phyloP scores from a whole-genome alignment of 2,888 invertebrate genomes.

The Brenthis ino region DNA sequence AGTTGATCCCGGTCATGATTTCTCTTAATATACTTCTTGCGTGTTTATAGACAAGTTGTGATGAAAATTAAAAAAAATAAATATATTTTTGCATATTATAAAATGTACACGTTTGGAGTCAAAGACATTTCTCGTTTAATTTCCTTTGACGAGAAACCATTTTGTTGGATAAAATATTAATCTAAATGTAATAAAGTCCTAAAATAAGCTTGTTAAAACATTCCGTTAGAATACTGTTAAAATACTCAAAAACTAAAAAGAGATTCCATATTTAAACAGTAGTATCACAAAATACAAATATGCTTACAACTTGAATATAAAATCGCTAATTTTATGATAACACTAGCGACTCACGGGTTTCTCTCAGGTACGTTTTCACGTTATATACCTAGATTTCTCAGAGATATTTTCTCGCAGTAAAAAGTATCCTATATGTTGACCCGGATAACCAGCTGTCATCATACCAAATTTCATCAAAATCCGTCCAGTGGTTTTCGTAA shows the following conservation, averaged over 20 bases:
- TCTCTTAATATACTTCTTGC: slow-evolving; percentile 57
- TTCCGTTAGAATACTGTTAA: not conserved
- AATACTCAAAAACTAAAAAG: not conserved
- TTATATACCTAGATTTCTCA: no score
- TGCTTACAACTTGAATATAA: slow-evolving; percentile 3
- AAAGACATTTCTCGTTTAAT: no score
- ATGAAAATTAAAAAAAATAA: slow-evolving; percentile 9
- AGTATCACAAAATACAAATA: not conserved
- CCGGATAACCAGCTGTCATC: no score
- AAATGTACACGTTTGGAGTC: no score
- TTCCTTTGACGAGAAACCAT: no score
- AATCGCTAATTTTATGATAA: slow-evolving; percentile 7
- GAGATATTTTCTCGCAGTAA: no score
- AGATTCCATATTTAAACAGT: slow-evolving; percentile 2
- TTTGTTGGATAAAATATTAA: no score
- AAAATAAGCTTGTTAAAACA: not conserved
- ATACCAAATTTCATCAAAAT: no score
- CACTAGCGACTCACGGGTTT: not conserved
- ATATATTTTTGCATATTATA: not conserved
- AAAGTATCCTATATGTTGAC: no score
- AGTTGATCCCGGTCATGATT: slow-evolving; percentile 49
- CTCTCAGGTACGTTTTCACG: no score
- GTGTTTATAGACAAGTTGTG: slow-evolving; percentile 49
- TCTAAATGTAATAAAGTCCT: no score
- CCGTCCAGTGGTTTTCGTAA: no score